Base-by-base conservation (phyloP, 2,888 invertebrate species). In the Eupithecia exiguata region DNA sequence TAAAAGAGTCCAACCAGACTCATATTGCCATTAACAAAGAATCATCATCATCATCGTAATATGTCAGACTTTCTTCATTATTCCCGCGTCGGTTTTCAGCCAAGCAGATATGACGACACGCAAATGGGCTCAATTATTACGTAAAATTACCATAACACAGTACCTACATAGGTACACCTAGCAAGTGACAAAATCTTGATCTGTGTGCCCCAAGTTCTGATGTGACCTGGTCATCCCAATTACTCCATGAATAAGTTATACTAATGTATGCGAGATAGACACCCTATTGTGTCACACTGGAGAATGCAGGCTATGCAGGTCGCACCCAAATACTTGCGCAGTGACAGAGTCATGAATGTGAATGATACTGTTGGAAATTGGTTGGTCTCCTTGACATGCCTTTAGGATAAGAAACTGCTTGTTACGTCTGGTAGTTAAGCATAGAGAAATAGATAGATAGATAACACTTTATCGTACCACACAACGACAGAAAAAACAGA, bases 251-350 rank as follows among this genome's bases (percentile, higher is more conserved):
- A 69, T 35, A 72, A 74, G 78, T 76, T 21, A 77, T 80, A 53
- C 25, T 76, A 78, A 76, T 78, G 71, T 70, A 78, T 77, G 72
- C 80, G n/a, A 70, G 74, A 78, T 77, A 74, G 75, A 78, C 78
- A 70, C 80, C 79, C 79, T 76, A 84, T 84, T 84, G 83, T 84
- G 79, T 72, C 77, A 78, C 67, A 80, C 85, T 82, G 84, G 87
- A 84, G 84, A 74, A 78, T 74, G 81, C 86, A 83, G 83, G 87
- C 63, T 84, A 84, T 82, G 83, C 70, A 78, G 71, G 79, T 83
- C 88, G 82, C 89, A 83, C 89, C 90, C 86, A 86, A 88, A 91
- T 91, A 89, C 91, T 86, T 87, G 81, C 74, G 74, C 81, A 80
- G 81, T 87, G 84, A 87, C 88, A 83, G 79, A 68, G 61, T 46